Conservation (phyloP, 2,113 vertebrate genomes). For the Acrocephalus kingi region DNA sequence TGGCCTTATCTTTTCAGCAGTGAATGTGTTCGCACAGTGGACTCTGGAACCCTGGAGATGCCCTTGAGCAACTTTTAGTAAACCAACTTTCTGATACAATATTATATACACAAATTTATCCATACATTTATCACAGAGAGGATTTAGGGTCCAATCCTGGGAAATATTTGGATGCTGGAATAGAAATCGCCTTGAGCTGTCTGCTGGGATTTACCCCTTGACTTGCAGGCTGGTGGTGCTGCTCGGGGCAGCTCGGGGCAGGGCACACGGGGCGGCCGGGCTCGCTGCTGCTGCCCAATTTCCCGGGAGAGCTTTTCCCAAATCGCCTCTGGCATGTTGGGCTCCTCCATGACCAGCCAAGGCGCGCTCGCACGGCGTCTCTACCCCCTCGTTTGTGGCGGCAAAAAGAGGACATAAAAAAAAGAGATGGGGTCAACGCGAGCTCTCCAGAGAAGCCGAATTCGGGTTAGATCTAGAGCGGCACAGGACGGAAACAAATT, state of each 20-base stretch:
- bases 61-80: too few relatives aligned
- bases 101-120: too few relatives aligned
- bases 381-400: not conserved
- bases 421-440: not conserved
- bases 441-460: not conserved
- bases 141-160: not conserved
- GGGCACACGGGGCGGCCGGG: not conserved
- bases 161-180: not conserved
- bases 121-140: not conserved
- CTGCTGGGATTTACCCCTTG: not conserved
- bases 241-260: not conserved
- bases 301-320: not conserved
- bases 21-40: too few relatives aligned
- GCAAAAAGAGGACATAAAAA: not conserved
- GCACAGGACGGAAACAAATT: not conserved
- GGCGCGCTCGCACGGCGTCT: not conserved
- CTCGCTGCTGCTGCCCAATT: rapidly evolving
- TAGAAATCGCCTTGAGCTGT: not conserved
- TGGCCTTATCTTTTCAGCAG: too few relatives aligned
- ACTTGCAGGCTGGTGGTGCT: not conserved
- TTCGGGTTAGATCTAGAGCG: not conserved
- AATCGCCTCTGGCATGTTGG: rapidly evolving
- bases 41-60: too few relatives aligned
- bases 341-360: rapidly evolving
- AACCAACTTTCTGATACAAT: too few relatives aligned